Evolutionary conservation across 1,140 invertebrate genomes (phyloP).

Genomic region (Grapholita molesta): DNA sequence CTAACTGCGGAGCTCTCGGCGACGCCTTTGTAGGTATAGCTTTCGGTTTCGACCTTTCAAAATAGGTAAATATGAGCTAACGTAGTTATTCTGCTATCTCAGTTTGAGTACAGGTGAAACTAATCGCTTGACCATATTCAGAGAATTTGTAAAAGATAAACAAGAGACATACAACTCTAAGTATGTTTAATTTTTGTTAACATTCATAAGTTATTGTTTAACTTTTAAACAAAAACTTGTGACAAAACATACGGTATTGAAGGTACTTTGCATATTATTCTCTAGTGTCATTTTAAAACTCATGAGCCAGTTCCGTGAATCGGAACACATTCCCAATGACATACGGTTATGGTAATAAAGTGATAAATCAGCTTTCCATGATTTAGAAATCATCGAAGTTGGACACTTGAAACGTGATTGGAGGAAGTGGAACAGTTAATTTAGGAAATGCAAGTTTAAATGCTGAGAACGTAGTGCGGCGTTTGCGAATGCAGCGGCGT

Average conservation of each 20-base stretch:
- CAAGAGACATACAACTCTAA: not conserved
- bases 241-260: not conserved
- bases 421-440: not conserved
- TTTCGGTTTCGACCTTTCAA: not conserved
- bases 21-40: conserved; percentile 1
- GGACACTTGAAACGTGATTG: not conserved
- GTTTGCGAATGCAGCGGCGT: conserved; percentile 46
- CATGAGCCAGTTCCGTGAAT: not conserved
- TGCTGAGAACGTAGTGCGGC: conserved; percentile 1
- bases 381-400: not conserved
- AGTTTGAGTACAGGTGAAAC: not conserved
- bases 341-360: not conserved
- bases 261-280: not conserved
- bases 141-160: too few species aligned
- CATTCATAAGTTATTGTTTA: not conserved
- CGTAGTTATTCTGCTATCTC: not conserved
- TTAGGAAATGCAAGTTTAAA: conserved; percentile 9
- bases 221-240: not conserved
- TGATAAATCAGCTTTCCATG: not conserved
- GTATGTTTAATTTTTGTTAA: not conserved
- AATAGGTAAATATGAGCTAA: not conserved
- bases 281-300: not conserved
- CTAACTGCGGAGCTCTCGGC: not conserved
- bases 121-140: not conserved
- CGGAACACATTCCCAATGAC: not conserved